These are phyloP conservation scores for Pangasius krempfi DNA, from an alignment of 2,797 vertebrate genomes.

Conservation along the genomic window DNA sequence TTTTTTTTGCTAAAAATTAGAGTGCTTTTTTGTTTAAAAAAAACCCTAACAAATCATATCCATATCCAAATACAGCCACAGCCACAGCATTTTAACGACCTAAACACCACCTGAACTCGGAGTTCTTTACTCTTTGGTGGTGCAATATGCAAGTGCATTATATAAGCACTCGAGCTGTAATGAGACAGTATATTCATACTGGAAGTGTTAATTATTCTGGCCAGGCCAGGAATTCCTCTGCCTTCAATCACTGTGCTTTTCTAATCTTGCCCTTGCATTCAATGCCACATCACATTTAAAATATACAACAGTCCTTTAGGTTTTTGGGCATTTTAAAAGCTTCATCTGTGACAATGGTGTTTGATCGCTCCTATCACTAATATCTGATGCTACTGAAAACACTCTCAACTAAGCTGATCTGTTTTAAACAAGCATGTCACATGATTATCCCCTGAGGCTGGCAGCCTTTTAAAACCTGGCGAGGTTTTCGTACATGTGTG, in stretches of 20 bases:
- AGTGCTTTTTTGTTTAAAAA: not conserved
- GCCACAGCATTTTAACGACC: not conserved
- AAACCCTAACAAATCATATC: constrained; percentile 5
- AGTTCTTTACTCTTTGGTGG: constrained; percentile 55
- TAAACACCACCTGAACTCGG: constrained; percentile 42
- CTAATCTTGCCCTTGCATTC: constrained; percentile 74
- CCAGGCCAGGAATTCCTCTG: constrained; percentile 70
- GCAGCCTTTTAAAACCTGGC: constrained; percentile 68
- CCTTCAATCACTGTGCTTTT: constrained; percentile 71
- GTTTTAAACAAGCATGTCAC: constrained; percentile 65
- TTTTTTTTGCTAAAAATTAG: no score
- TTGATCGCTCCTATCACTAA: constrained; percentile 76
- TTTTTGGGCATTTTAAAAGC: constrained; percentile 77
- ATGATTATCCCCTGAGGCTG: constrained; percentile 65
- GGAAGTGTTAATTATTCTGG: constrained; percentile 79
- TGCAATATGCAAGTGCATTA: constrained; percentile 66
- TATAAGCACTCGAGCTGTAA: constrained; percentile 74
- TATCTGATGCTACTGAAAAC: constrained; percentile 68
- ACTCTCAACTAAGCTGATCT: constrained; percentile 39
- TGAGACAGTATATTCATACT: constrained; percentile 75
- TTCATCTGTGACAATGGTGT: constrained; percentile 74
- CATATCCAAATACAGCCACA: not conserved
- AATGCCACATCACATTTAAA: constrained; percentile 70
- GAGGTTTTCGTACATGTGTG: constrained; percentile 11
- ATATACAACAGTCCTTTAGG: constrained; percentile 53